Evolutionary conservation across 2,888 invertebrate genomes (phyloP).

Genomic region (Archips xylosteana): DNA sequence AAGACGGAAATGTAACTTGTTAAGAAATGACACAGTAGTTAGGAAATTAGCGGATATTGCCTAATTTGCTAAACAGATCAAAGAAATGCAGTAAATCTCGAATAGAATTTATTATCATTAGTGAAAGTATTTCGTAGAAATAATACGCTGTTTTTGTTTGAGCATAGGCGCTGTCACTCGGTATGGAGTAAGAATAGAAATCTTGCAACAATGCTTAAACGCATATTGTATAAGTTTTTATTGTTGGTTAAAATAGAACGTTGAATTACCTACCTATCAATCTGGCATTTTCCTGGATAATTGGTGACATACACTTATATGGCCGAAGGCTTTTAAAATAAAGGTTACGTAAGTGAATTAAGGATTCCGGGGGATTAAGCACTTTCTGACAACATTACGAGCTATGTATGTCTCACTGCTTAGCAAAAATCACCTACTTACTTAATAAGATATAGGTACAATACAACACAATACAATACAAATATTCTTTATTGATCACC

Average conservation of each 20-base stretch:
- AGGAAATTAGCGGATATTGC: slow-evolving; percentile 32
- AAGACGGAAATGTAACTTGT: slow-evolving; percentile 12
- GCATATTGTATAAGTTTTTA: neutral
- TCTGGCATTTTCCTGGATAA: neutral
- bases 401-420: too few relatives aligned
- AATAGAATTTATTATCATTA: slow-evolving; percentile 14
- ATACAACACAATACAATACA: too few relatives aligned
- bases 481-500: too few relatives aligned
- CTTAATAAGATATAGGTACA: too few relatives aligned
- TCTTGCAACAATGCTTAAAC: neutral
- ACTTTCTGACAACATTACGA: too few relatives aligned
- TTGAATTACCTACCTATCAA: neutral
- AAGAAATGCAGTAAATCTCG: slow-evolving; percentile 31
- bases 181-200: neutral
- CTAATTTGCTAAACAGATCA: slow-evolving; percentile 23
- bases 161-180: neutral
- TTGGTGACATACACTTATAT: neutral
- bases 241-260: neutral
- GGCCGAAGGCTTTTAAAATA: too few relatives aligned
- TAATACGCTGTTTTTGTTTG: slow-evolving; percentile 1
- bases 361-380: too few relatives aligned
- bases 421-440: too few relatives aligned
- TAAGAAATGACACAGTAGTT: slow-evolving; percentile 23
- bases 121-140: slow-evolving; percentile 19
- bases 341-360: too few relatives aligned